Evolutionary conservation across 23 tunicate genomes (phyloP).

Genomic region (Styela clava): DNA sequence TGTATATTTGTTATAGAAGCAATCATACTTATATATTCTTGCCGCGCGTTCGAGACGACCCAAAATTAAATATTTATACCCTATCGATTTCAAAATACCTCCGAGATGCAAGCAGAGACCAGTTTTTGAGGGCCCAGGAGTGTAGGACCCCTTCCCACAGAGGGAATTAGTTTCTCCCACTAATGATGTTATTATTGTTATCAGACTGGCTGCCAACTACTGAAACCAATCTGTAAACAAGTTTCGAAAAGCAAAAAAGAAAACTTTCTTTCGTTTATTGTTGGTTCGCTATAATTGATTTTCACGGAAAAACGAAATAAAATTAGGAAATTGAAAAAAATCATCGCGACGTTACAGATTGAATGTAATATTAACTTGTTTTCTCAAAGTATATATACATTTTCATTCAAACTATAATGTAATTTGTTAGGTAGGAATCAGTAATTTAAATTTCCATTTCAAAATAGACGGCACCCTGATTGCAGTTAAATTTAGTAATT

Average conservation of each 20-base stretch:
- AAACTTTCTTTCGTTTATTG: too few relatives aligned
- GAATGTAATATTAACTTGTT: background rate
- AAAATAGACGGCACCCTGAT: too few relatives aligned
- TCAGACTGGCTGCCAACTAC: too few relatives aligned
- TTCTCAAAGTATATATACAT: background rate
- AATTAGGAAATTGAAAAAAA: too few relatives aligned
- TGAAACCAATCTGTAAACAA: too few relatives aligned
- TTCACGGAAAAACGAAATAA: too few relatives aligned
- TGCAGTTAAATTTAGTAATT: too few relatives aligned
- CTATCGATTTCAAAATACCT: slow-evolving; percentile 64
- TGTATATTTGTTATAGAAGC: background rate
- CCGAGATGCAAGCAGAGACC: background rate
- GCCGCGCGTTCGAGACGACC: slow-evolving; percentile 31
- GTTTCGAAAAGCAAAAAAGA: too few relatives aligned
- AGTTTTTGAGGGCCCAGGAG: background rate
- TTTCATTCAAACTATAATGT: background rate
- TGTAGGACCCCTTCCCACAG: background rate
- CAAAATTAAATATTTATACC: slow-evolving; percentile 55
- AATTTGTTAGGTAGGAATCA: background rate
- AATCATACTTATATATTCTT: slow-evolving; percentile 11
- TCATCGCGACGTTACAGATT: too few relatives aligned
- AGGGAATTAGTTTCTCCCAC: background rate
- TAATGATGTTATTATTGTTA: background rate
- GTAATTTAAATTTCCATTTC: too few relatives aligned
- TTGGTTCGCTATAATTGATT: too few relatives aligned